Evolutionary conservation across 2,113 vertebrate species (phyloP), one percentile per base, ranked within the genome.

Genomic region (Nasalis larvatus): DNA sequence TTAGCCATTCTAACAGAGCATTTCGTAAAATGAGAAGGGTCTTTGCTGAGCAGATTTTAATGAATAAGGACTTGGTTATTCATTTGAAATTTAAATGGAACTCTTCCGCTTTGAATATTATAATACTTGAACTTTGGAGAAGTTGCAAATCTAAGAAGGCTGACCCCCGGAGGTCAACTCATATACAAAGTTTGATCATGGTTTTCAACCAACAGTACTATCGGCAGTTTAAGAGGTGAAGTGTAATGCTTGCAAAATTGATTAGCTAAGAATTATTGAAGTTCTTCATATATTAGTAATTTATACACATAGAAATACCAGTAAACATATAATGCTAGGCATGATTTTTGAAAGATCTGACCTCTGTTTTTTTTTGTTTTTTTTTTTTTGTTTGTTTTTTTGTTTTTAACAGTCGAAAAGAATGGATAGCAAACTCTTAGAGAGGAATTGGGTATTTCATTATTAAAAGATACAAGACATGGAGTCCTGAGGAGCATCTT

Each of bases 11-110:
- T 91, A 17, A 45, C 49, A 89, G 92, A 86, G 10, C 40, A 52
- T 90, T 89, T 94, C 54, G 4, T 69, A 60, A 94, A 94, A 60
- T 76, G 18, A 54, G 20, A 77, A 54, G 47, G 27, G 27, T 60
- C 81, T 83, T 76, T 92, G n/a, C 56, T 92, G 54, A 71, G 60
- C 81, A 78, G 18, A 42, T 73, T 89, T 97, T 68, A 85, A 89
- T 82, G 69, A 97, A 58, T 13, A 91, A 82, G 56, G 42, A 86
- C 40, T 90, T 89, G 32, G 73, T 86, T 87, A 71, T 85, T 91
- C 17, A 94, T 7, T 42, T 94, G 71, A 89, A 97, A 37, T 87
- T 56, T 84, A 83, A 87, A 37, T 90, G 76, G 77, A 89, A 52
- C 68, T 85, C 78, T 93, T 81, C 42, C 23, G 54, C 52, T 92